A percentile compares a stretch with the other conserved stretches of the same genome.
Evolutionary conservation across 2,113 vertebrate genomes (phyloP).

Genomic region (Hirundichthys speculiger): DNA sequence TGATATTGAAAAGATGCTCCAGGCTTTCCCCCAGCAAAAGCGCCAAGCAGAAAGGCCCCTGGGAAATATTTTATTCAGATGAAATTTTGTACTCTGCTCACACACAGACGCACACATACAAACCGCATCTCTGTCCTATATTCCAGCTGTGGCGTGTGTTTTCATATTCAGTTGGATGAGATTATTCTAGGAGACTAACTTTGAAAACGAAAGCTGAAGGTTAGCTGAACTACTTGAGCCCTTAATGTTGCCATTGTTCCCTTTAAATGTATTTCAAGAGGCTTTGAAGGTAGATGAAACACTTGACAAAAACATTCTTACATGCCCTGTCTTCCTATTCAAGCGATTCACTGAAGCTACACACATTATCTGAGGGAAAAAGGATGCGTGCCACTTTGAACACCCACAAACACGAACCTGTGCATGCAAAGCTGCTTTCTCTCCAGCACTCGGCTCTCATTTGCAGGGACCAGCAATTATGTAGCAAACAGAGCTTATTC

Average conservation of each 20-base stretch:
- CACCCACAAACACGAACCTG: not conserved
- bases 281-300: constrained; percentile 30
- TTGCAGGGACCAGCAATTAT: constrained; percentile 36
- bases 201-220: constrained; percentile 51
- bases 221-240: constrained; percentile 46
- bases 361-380: not conserved
- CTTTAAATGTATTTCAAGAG: constrained; percentile 28
- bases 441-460: not conserved
- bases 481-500: constrained; percentile 36
- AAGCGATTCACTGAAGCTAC: constrained; percentile 8
- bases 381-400: not conserved
- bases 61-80: constrained; percentile 78
- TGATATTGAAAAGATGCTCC: constrained; percentile 69
- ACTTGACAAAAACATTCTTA: constrained; percentile 21
- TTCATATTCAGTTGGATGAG: constrained; percentile 31
- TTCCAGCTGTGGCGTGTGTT: constrained; percentile 33
- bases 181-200: constrained; percentile 26
- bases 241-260: constrained; percentile 40
- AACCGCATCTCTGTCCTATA: constrained; percentile 57
- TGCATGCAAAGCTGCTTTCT: not conserved
- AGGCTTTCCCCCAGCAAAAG: constrained; percentile 69
- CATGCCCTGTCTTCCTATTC: not conserved
- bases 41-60: constrained; percentile 58
- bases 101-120: constrained; percentile 34
- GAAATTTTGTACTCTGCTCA: constrained; percentile 54